These are phyloP conservation scores for Glomeris marginata DNA, from an alignment of 2,888 invertebrate genomes.

Conservation along the genomic window DNA sequence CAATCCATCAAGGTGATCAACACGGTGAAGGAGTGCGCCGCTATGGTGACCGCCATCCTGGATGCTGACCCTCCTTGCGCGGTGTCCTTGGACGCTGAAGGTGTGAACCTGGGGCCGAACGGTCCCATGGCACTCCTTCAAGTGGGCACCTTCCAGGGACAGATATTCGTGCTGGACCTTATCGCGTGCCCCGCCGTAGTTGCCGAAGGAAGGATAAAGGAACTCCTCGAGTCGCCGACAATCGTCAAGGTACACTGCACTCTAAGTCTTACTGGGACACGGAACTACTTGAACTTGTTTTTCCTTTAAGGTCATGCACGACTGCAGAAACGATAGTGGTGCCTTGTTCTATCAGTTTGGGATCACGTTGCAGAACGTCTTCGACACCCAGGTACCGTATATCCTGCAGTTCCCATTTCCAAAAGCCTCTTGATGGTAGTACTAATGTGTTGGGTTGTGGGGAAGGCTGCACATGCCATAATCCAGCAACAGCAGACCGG, in stretches of 20 bases:
- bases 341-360: slow-evolving; percentile 75
- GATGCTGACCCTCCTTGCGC: slow-evolving; percentile 26
- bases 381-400: slow-evolving; percentile 61
- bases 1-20: slow-evolving; percentile 69
- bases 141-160: slow-evolving; percentile 58
- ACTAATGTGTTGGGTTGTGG: background rate
- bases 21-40: slow-evolving; percentile 57
- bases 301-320: slow-evolving; percentile 56
- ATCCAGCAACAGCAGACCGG: slow-evolving; percentile 76
- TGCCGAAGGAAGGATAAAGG: slow-evolving; percentile 58
- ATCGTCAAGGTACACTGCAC: slow-evolving; percentile 21
- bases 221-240: slow-evolving; percentile 59
- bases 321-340: slow-evolving; percentile 79
- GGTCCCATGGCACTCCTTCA: slow-evolving; percentile 69
- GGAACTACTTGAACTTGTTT: background rate
- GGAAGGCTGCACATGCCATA: slow-evolving; percentile 71
- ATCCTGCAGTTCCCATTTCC: background rate
- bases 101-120: slow-evolving; percentile 75
- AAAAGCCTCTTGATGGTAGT: background rate
- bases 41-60: slow-evolving; percentile 39
- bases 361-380: slow-evolving; percentile 65
- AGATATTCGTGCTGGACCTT: slow-evolving; percentile 75
- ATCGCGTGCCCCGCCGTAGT: slow-evolving; percentile 68
- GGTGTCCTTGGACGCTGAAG: slow-evolving; percentile 81
- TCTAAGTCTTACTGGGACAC: background rate